A percentile compares a stretch with the other conserved stretches of the same genome.
phyloP scores from a whole-genome alignment of 2,888 invertebrate genomes.

The Miltochrista miniata region DNA sequence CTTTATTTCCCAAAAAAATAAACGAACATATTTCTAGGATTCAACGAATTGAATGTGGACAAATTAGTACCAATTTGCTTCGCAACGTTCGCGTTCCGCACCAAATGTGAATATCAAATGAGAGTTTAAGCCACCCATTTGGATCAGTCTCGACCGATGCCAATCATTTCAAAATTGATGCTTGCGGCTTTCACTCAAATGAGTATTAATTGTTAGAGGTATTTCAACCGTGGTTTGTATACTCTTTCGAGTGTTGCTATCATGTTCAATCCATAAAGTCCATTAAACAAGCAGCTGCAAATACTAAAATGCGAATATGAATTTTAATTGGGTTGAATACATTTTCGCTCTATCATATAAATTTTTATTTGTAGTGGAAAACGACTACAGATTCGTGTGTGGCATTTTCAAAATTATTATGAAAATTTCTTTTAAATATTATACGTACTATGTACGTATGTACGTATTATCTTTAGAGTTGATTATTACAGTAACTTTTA shows the following conservation, averaged over 20 bases:
- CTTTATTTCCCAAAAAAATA: constrained; percentile 3
- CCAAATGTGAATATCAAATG: constrained; percentile 79
- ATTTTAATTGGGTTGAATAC: no score
- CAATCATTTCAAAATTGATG: constrained; percentile 75
- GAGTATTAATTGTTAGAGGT: constrained; percentile 51
- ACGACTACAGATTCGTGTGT: no score
- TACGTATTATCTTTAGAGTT: no score
- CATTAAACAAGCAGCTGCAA: no score
- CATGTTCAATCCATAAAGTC: constrained; percentile 25
- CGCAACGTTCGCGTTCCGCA: constrained; percentile 55
- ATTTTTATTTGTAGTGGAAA: no score
- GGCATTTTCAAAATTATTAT: no score
- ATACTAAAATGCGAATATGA: no score
- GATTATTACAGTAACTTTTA: no score
- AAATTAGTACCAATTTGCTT: constrained; percentile 75
- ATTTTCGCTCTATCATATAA: no score
- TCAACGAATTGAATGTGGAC: constrained; percentile 64
- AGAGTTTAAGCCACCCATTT: constrained; percentile 75
- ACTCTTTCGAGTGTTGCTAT: constrained; percentile 31
- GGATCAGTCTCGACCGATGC: constrained; percentile 71
- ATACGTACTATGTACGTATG: no score
- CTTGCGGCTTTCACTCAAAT: constrained; percentile 61
- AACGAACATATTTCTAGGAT: constrained; percentile 33
- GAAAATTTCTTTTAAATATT: no score
- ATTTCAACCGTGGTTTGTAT: constrained; percentile 26